These are phyloP conservation scores for Smithornis capensis DNA, from an alignment of 2,113 vertebrate genomes.

Conservation along the genomic window DNA sequence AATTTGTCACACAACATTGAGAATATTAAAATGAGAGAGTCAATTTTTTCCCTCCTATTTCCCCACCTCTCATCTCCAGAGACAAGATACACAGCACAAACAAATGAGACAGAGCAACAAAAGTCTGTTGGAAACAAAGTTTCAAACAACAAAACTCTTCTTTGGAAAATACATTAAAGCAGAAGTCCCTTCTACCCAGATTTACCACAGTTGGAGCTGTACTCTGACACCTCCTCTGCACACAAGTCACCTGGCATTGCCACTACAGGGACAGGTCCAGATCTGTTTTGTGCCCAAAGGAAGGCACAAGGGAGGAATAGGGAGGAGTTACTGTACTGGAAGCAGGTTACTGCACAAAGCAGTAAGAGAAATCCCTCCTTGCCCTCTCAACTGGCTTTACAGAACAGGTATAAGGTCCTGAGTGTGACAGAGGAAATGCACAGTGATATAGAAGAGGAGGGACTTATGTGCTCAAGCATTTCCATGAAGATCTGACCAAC, in stretches of 20 bases:
- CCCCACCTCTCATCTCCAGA: not conserved
- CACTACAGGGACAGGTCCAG: not conserved
- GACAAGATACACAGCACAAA: not conserved
- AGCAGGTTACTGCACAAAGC: not conserved
- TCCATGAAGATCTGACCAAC: not conserved
- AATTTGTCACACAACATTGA: not conserved
- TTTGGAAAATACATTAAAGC: not conserved
- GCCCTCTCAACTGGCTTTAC: not conserved
- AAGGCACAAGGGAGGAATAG: not conserved
- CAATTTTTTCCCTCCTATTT: not conserved
- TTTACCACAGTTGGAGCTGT: not conserved
- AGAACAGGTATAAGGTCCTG: not conserved
- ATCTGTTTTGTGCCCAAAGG: not conserved
- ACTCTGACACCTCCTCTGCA: not conserved
- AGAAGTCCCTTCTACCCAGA: not conserved
- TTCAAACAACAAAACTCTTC: too few species aligned
- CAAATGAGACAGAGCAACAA: not conserved
- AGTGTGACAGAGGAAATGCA: accelerated
- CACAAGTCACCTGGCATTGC: not conserved
- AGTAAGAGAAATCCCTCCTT: not conserved
- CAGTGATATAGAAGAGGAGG: not conserved
- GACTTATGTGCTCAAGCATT: not conserved
- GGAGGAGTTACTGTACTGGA: not conserved
- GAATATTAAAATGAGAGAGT: not conserved
- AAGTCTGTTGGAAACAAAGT: too few species aligned